phyloP scores from a whole-genome alignment of 2,888 invertebrate species.

The Pasiphila rectangulata region DNA sequence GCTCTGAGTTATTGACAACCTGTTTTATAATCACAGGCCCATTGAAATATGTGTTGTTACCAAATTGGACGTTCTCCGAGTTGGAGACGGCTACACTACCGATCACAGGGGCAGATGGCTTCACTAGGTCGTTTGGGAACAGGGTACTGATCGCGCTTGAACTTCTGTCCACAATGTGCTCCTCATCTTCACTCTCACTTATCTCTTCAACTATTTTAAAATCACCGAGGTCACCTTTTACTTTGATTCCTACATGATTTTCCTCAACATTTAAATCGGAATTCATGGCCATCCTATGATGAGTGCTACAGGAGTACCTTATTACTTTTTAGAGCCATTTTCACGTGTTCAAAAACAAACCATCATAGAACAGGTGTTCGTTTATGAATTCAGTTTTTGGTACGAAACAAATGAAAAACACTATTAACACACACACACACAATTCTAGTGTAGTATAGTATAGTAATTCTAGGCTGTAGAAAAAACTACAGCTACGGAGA shows the following conservation, averaged over 20 bases:
- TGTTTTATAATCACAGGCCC: slow-evolving; percentile 90
- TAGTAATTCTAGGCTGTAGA: too few species aligned
- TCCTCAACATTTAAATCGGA: slow-evolving; percentile 35
- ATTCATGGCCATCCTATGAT: slow-evolving; percentile 27
- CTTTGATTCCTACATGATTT: slow-evolving; percentile 46
- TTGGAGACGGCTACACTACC: slow-evolving; percentile 84
- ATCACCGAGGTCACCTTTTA: slow-evolving; percentile 59
- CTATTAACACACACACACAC: too few species aligned
- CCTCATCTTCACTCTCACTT: slow-evolving; percentile 50
- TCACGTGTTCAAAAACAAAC: too few species aligned
- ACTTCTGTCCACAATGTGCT: slow-evolving; percentile 28
- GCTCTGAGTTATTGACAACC: slow-evolving; percentile 77
- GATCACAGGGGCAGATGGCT: slow-evolving; percentile 50
- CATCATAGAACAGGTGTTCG: too few species aligned
- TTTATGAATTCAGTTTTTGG: too few species aligned
- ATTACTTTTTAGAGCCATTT: too few species aligned
- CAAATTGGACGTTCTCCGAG: slow-evolving; percentile 87
- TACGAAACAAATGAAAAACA: too few species aligned
- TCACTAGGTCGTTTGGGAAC: slow-evolving; percentile 46
- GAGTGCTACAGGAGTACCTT: too few species aligned
- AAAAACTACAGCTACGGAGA: too few species aligned
- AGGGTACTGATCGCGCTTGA: slow-evolving; percentile 35
- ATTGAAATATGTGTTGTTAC: slow-evolving; percentile 88
- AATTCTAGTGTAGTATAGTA: too few species aligned
- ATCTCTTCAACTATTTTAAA: slow-evolving; percentile 57